These are phyloP conservation scores for Caerostris darwini DNA, from an alignment of 1,140 invertebrate species.

Conservation along the genomic window DNA sequence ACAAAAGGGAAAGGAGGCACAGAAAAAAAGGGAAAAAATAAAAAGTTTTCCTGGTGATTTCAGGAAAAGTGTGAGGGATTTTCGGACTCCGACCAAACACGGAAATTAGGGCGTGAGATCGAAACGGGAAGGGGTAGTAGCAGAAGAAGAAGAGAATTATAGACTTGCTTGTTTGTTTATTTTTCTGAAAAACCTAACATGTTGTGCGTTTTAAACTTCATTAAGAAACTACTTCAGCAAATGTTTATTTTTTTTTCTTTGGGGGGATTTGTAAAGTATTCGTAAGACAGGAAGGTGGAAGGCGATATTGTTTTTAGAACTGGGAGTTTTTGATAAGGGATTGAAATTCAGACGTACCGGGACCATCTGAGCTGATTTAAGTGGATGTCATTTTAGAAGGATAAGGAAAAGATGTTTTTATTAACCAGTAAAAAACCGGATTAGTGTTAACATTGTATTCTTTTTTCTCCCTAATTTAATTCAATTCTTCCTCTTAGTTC, in stretches of 20 bases:
- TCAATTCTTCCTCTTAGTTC: no score
- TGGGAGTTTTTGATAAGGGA: neutral
- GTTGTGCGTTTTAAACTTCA: slow-evolving; percentile 67
- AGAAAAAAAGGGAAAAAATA: neutral
- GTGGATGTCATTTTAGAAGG: neutral
- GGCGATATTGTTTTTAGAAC: neutral
- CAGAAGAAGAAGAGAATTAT: slow-evolving; percentile 9
- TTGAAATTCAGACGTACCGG: neutral
- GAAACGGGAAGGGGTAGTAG: neutral
- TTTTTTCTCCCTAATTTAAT: no score
- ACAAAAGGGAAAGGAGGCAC: neutral
- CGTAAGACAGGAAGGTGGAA: slow-evolving; percentile 1
- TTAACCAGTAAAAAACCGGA: no score
- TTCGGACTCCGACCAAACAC: slow-evolving; percentile 58
- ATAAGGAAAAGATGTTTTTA: neutral
- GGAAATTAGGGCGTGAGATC: slow-evolving; percentile 47
- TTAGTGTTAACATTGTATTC: no score
- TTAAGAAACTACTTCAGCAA: slow-evolving; percentile 59
- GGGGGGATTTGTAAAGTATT: neutral
- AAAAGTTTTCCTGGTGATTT: slow-evolving; percentile 23
- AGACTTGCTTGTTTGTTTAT: slow-evolving; percentile 49
- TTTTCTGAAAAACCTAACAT: slow-evolving; percentile 35
- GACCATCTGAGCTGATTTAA: neutral
- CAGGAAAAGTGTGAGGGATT: slow-evolving; percentile 58
- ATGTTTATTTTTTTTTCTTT: neutral